Conservation (phyloP, 2,113 vertebrate genomes). For the Eulacestoma nigropectus region DNA sequence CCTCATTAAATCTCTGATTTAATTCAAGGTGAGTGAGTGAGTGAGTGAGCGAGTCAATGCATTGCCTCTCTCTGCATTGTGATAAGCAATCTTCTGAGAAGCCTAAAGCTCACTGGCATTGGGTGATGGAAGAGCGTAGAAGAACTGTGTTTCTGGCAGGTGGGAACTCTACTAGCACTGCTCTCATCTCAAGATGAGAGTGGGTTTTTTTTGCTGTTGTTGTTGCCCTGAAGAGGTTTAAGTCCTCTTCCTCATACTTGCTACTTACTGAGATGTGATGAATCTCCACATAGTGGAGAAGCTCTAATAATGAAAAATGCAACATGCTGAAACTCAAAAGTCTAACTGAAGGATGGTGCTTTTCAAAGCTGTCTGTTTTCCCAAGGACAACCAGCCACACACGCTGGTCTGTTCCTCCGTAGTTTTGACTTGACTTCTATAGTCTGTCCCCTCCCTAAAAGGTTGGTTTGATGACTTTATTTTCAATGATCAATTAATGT, state of each 20-base stretch:
- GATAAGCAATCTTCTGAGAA: neutral
- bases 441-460: neutral
- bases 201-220: neutral
- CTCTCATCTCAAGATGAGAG: neutral
- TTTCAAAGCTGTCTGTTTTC: neutral
- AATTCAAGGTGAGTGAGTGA: neutral
- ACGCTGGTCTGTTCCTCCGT: neutral
- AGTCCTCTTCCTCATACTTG: neutral
- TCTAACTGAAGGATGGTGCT: neutral
- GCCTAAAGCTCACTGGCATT: accelerated
- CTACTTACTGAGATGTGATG: neutral
- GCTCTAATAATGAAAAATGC: neutral
- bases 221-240: neutral
- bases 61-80: neutral
- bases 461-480: neutral
- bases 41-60: neutral
- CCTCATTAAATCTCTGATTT: neutral
- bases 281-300: neutral
- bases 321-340: neutral
- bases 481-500: neutral
- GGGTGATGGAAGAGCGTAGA: accelerated
- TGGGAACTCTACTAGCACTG: neutral
- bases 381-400: neutral
- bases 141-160: neutral
- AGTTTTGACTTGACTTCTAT: neutral